A percentile compares a stretch with the other conserved stretches of the same genome.
Conservation (phyloP, 2,113 vertebrate species). For the Heloderma charlesbogerti region DNA sequence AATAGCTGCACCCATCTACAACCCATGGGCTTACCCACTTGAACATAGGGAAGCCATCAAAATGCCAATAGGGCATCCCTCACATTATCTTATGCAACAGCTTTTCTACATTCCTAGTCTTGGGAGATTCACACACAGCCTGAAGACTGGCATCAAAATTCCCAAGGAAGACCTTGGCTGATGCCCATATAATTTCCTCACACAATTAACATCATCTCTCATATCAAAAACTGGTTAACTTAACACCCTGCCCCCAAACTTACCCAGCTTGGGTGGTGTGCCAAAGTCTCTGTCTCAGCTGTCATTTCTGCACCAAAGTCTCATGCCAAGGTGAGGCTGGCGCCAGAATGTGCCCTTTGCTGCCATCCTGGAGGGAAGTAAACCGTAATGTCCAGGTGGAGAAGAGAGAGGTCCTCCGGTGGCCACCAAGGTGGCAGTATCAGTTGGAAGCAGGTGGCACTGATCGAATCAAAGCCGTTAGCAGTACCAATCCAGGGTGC, state of each 20-base stretch:
- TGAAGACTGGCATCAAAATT: neutral
- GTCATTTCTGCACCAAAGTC: conserved; percentile 18
- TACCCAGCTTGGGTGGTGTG: conserved; percentile 18
- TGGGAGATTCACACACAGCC: neutral
- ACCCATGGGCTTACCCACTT: neutral
- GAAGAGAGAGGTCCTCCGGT: neutral
- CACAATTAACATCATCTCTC: neutral
- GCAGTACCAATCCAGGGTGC: neutral
- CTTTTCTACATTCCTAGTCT: neutral
- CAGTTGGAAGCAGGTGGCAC: neutral
- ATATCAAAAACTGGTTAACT: neutral
- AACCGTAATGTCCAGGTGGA: neutral
- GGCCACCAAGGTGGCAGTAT: neutral
- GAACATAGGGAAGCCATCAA: neutral
- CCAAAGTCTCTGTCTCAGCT: neutral
- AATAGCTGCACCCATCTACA: neutral
- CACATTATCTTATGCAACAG: neutral
- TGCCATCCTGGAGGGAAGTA: neutral
- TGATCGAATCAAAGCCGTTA: neutral
- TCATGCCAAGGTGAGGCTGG: neutral
- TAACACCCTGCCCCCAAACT: neutral
- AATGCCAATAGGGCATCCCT: neutral
- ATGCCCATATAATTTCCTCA: neutral
- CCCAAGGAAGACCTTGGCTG: neutral
- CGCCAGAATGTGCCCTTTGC: neutral